Conservation (phyloP, 2,113 vertebrate genomes). For the Anthoscopus minutus region DNA sequence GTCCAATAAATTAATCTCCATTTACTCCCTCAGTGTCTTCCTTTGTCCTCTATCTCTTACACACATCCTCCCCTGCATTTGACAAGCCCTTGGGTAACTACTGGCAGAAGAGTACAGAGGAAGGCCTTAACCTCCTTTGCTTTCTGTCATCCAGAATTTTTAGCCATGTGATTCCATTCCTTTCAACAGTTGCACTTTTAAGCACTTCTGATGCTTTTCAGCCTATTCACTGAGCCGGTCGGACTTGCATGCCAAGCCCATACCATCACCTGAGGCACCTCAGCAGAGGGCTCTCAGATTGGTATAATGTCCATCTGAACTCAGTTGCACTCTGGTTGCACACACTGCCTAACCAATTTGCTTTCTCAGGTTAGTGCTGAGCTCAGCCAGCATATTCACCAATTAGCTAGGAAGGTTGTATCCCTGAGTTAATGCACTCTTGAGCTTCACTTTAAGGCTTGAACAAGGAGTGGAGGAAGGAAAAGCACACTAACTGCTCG, state of each 20-base stretch:
- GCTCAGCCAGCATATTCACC: background rate
- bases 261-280: background rate
- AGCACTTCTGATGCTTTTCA: background rate
- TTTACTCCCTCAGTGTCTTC: background rate
- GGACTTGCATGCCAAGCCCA: background rate
- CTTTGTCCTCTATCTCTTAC: background rate
- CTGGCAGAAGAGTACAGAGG: background rate
- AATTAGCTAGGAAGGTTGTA: background rate
- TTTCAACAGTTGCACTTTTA: background rate
- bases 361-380: background rate
- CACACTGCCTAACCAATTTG: background rate
- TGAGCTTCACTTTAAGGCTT: background rate
- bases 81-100: accelerated
- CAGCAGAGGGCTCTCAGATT: background rate
- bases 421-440: background rate
- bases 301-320: background rate
- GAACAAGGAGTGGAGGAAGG: background rate
- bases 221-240: background rate
- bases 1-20: background rate
- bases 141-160: background rate
- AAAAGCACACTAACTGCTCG: background rate
- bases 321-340: background rate
- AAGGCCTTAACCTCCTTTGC: background rate
- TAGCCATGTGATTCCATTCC: background rate
- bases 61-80: background rate